Evolutionary conservation across 2,888 invertebrate genomes (phyloP).

Genomic region (Eupithecia centaureata): DNA sequence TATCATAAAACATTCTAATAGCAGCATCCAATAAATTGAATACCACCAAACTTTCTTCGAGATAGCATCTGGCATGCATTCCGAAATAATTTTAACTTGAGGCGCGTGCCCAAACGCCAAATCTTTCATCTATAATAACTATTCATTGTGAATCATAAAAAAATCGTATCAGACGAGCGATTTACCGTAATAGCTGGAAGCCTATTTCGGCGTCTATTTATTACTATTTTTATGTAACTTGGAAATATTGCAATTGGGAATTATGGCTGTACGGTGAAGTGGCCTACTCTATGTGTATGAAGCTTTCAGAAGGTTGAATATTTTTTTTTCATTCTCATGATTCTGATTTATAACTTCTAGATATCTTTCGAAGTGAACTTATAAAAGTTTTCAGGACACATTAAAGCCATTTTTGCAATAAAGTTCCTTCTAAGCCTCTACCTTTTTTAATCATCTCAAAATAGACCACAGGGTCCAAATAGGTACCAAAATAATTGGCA

Average conservation of each 20-base stretch:
- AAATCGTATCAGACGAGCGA: constrained; percentile 56
- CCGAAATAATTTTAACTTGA: constrained; percentile 60
- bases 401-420: no score
- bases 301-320: no score
- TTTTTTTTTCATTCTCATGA: no score
- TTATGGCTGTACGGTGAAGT: background rate
- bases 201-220: constrained; percentile 62
- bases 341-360: no score
- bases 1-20: constrained; percentile 38
- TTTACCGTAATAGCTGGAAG: constrained; percentile 71
- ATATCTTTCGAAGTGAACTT: no score
- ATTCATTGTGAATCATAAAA: constrained; percentile 69
- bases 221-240: constrained; percentile 49
- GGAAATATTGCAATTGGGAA: background rate
- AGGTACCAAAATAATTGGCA: no score
- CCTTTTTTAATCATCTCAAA: no score
- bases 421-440: no score
- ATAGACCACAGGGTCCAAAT: no score
- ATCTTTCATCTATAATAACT: constrained; percentile 72
- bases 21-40: constrained; percentile 54
- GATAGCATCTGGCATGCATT: constrained; percentile 63
- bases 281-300: background rate
- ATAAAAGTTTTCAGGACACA: no score
- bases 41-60: constrained; percentile 54
- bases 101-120: constrained; percentile 64